Evolutionary conservation across 2,113 vertebrate species (phyloP).

Genomic region (Trematomus loennbergii): DNA sequence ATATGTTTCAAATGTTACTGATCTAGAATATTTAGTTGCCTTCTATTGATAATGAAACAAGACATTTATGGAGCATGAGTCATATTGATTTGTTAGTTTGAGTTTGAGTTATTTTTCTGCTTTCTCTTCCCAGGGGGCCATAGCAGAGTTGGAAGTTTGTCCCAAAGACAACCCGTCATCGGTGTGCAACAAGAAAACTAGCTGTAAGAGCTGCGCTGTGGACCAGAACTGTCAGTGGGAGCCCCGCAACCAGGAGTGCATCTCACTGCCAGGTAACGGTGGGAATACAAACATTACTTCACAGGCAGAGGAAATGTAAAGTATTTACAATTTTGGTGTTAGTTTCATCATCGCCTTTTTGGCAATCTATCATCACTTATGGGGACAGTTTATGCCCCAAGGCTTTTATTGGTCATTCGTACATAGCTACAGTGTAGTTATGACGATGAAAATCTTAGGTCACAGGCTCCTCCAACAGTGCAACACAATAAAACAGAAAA

Average conservation of each 20-base stretch:
- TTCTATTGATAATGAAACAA: not conserved
- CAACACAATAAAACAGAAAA: too few species aligned
- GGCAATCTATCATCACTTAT: not conserved
- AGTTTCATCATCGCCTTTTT: not conserved
- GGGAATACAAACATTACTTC: too few species aligned
- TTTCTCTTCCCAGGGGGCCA: slow-evolving; percentile 81
- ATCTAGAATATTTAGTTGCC: too few species aligned
- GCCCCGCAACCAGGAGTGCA: slow-evolving; percentile 94
- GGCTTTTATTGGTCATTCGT: not conserved
- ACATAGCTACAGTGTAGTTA: too few species aligned
- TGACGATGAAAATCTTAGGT: too few species aligned
- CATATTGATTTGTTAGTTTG: not conserved
- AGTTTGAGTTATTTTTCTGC: not conserved
- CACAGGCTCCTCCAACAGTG: too few species aligned
- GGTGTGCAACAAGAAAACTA: slow-evolving; percentile 97
- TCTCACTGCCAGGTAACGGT: slow-evolving; percentile 90
- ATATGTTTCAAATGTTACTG: too few species aligned
- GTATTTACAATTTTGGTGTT: not conserved
- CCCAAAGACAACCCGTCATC: slow-evolving; percentile 94
- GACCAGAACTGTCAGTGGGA: slow-evolving; percentile 99
- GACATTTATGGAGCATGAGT: not conserved
- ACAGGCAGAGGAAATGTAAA: too few species aligned
- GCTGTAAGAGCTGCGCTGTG: slow-evolving; percentile 96
- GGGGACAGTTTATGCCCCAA: not conserved
- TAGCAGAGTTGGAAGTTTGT: slow-evolving; percentile 86